phyloP scores from a whole-genome alignment of 2,113 vertebrate genomes.

The Xiphias gladius region DNA sequence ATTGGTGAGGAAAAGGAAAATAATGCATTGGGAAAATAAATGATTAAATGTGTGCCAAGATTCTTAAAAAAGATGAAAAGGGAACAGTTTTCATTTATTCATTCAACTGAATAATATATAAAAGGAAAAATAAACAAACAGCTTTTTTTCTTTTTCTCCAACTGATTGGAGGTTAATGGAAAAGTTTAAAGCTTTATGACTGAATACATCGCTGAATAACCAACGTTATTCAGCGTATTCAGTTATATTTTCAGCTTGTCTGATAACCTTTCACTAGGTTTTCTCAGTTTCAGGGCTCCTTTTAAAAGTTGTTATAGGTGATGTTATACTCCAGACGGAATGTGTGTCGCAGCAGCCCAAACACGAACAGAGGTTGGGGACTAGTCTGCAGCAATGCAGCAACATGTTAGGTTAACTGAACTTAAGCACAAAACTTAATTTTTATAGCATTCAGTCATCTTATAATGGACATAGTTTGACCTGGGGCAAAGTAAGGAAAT shows the following conservation, averaged over 20 bases:
- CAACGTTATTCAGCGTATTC: too few species aligned
- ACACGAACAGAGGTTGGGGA: neutral
- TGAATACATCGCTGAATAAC: too few species aligned
- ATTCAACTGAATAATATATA: too few species aligned
- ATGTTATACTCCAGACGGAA: neutral
- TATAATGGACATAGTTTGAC: slow-evolving; percentile 15
- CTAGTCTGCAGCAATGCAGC: slow-evolving; percentile 5
- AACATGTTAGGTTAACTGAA: slow-evolving; percentile 6
- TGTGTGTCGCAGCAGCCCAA: neutral
- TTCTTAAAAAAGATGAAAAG: neutral
- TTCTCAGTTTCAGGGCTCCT: too few species aligned
- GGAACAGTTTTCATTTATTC: too few species aligned
- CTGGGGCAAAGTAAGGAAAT: slow-evolving; percentile 23
- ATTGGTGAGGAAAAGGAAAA: neutral
- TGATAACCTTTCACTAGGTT: too few species aligned
- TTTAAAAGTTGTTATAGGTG: neutral
- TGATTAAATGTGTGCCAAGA: neutral
- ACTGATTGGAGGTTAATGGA: too few species aligned
- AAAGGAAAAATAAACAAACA: too few species aligned
- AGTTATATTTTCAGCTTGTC: too few species aligned
- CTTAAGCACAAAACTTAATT: slow-evolving; percentile 20
- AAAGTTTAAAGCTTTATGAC: too few species aligned
- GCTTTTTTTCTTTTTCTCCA: too few species aligned
- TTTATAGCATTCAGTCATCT: slow-evolving; percentile 24
- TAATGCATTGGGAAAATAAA: neutral